Conservation (phyloP, 2,888 invertebrate species). For the Agrochola circellaris region DNA sequence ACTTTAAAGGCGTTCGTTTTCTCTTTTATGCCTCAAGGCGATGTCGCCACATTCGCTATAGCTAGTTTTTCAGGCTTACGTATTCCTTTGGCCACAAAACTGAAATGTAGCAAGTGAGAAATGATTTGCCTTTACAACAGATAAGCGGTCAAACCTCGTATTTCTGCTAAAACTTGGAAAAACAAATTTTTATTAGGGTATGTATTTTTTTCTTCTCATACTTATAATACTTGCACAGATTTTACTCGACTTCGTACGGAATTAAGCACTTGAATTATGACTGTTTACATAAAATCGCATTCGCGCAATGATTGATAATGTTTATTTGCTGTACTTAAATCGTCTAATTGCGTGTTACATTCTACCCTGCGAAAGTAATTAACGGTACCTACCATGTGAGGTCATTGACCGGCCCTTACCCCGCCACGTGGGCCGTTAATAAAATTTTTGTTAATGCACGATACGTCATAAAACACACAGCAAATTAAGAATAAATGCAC, state of each 20-base stretch:
- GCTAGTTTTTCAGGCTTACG: constrained; percentile 6
- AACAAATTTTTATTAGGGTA: neutral
- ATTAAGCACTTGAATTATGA: neutral
- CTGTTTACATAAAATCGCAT: constrained; percentile 22
- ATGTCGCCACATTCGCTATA: constrained; percentile 2
- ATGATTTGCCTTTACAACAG: neutral
- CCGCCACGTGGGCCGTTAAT: constrained; percentile 77
- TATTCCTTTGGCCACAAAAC: neutral
- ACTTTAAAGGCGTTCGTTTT: constrained; percentile 42
- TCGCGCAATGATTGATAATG: constrained; percentile 59
- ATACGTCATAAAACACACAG: constrained; percentile 66
- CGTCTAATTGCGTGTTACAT: constrained; percentile 72
- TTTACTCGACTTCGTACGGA: neutral
- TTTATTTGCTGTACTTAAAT: constrained; percentile 60
- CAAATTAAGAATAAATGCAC: constrained; percentile 34
- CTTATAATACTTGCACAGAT: neutral
- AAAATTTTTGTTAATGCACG: constrained; percentile 65
- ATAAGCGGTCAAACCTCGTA: neutral
- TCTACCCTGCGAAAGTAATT: constrained; percentile 83
- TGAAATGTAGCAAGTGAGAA: neutral
- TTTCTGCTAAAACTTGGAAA: neutral
- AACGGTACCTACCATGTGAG: constrained; percentile 80
- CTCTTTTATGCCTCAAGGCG: constrained; percentile 12
- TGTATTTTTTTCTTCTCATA: no score
- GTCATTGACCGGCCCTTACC: constrained; percentile 86